phyloP scores from a whole-genome alignment of 2,888 invertebrate genomes.

The Dicycla oo region DNA sequence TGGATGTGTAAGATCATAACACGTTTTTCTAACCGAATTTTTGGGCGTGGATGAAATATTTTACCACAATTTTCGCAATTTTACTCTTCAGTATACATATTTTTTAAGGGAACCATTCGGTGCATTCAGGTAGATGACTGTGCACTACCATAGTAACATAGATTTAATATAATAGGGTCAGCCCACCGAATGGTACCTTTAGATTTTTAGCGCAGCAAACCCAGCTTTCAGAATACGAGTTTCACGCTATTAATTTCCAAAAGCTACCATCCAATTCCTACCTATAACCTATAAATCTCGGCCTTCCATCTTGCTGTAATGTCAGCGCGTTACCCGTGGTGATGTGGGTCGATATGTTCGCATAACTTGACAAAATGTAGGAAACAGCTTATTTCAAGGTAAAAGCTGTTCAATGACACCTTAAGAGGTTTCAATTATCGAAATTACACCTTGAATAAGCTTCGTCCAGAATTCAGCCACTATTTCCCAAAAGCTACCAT shows the following conservation, averaged over 20 bases:
- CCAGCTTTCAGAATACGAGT: background rate
- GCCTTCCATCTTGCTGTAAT: background rate
- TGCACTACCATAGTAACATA: background rate
- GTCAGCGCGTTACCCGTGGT: slow-evolving; percentile 71
- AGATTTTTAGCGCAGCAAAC: background rate
- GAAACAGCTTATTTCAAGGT: background rate
- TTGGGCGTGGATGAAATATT: background rate
- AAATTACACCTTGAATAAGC: background rate
- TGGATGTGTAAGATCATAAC: background rate
- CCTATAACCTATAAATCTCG: background rate
- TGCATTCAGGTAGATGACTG: background rate
- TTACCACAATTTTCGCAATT: background rate
- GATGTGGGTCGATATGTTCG: slow-evolving; percentile 83
- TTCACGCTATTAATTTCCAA: background rate
- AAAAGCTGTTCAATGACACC: background rate
- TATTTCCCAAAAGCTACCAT: background rate
- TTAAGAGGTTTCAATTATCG: background rate
- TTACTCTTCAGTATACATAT: background rate
- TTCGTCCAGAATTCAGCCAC: background rate
- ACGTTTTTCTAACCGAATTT: background rate
- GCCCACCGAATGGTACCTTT: background rate
- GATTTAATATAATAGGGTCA: background rate
- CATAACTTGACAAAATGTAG: background rate
- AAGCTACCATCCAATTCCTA: slow-evolving; percentile 5
- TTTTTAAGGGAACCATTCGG: background rate